phyloP scores from a whole-genome alignment of 2,113 vertebrate species.

The Lethenteron reissneri region DNA sequence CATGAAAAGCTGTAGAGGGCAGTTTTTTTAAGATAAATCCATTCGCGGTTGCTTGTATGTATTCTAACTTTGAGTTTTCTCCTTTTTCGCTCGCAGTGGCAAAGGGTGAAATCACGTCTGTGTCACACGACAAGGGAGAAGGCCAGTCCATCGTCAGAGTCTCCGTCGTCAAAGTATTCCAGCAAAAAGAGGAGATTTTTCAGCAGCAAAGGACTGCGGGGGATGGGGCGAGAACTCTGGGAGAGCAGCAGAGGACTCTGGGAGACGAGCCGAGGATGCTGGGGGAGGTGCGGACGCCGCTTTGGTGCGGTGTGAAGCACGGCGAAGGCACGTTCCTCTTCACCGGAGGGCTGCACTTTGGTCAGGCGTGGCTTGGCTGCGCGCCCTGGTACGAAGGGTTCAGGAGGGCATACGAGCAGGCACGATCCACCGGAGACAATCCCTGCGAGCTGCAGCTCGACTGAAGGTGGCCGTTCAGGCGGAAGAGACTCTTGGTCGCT shows the following conservation, averaged over 20 bases:
- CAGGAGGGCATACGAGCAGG: slow-evolving; percentile 22
- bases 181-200: slow-evolving; percentile 33
- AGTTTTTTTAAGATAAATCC: no score
- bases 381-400: slow-evolving; percentile 44
- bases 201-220: slow-evolving; percentile 15
- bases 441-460: slow-evolving; percentile 36
- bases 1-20: no score
- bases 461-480: slow-evolving; percentile 16
- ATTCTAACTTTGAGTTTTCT: slow-evolving; percentile 5
- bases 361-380: slow-evolving; percentile 49
- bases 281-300: slow-evolving; percentile 19
- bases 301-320: slow-evolving; percentile 29
- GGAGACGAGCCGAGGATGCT: not conserved
- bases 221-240: slow-evolving; percentile 21
- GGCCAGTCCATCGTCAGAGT: slow-evolving; percentile 29
- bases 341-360: slow-evolving; percentile 40
- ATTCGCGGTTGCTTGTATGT: no score
- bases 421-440: slow-evolving; percentile 22
- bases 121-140: slow-evolving; percentile 23
- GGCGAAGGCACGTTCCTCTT: slow-evolving; percentile 47
- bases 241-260: slow-evolving; percentile 12
- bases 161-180: slow-evolving; percentile 19
- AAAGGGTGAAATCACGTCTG: slow-evolving; percentile 28
- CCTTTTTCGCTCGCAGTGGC: slow-evolving; percentile 22
- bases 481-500: no score